These are phyloP conservation scores for Sylvilagus bachmani DNA, from an alignment of 2,113 vertebrate species.

Conservation along the genomic window DNA sequence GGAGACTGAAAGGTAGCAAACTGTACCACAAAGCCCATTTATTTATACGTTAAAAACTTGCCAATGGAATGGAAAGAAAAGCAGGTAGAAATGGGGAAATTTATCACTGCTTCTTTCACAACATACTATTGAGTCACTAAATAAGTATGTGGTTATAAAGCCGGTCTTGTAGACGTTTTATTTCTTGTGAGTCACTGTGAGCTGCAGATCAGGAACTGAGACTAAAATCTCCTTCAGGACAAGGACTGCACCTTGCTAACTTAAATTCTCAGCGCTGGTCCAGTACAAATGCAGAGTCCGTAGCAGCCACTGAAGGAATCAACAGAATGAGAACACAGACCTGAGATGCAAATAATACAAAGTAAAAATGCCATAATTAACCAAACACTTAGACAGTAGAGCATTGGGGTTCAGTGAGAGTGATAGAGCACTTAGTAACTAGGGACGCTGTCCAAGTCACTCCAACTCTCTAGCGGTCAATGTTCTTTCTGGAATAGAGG, in stretches of 20 bases:
- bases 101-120: neutral
- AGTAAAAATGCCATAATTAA: neutral
- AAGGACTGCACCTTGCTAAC: neutral
- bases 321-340: neutral
- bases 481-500: neutral
- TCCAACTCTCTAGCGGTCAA: neutral
- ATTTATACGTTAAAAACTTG: neutral
- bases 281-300: neutral
- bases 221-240: neutral
- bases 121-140: neutral
- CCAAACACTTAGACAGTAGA: neutral
- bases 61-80: neutral
- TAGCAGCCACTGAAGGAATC: neutral
- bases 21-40: neutral
- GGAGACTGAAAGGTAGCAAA: neutral
- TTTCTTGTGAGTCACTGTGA: neutral
- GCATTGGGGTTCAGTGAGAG: neutral
- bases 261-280: neutral
- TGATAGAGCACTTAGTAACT: neutral
- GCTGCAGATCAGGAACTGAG: neutral
- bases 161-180: neutral
- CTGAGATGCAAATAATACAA: slow-evolving; percentile 1
- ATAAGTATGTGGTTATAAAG: neutral
- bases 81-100: neutral
- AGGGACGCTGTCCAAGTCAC: neutral